A percentile compares a stretch with the other conserved stretches of the same genome.
Conservation (phyloP, 2,888 invertebrate species). For the Baronia brevicornis region DNA sequence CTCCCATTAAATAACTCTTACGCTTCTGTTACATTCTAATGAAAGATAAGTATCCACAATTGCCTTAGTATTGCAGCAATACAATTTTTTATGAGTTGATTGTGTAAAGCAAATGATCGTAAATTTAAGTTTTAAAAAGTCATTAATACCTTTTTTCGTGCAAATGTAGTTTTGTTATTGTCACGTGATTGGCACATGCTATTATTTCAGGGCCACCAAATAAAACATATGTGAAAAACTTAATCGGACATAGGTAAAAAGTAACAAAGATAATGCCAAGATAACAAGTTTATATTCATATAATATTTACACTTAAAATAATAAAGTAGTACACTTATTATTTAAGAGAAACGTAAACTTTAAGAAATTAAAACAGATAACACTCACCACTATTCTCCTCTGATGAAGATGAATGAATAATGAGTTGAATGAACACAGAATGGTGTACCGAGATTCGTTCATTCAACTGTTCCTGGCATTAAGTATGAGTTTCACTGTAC, state of each 20-base stretch:
- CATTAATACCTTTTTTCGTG: slow-evolving; percentile 5
- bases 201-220: slow-evolving; percentile 37
- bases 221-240: slow-evolving; percentile 31
- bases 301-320: not conserved
- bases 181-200: slow-evolving; percentile 36
- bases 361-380: too few relatives aligned
- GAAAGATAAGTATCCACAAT: too few relatives aligned
- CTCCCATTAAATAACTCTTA: too few relatives aligned
- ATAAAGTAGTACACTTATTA: slow-evolving; percentile 1
- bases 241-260: slow-evolving; percentile 9
- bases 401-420: slow-evolving; percentile 19
- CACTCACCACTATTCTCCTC: slow-evolving; percentile 17
- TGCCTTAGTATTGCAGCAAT: too few relatives aligned
- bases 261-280: too few relatives aligned
- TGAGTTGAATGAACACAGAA: slow-evolving; percentile 20
- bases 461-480: slow-evolving; percentile 12
- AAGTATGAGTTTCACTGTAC: too few relatives aligned
- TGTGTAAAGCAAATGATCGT: too few relatives aligned
- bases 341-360: slow-evolving; percentile 2
- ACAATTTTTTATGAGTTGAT: too few relatives aligned
- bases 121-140: not conserved
- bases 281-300: not conserved
- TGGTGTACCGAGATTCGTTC: slow-evolving; percentile 19
- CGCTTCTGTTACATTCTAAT: too few relatives aligned
- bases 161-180: slow-evolving; percentile 33